Evolutionary conservation across 2,113 vertebrate genomes (phyloP).

Genomic region (Chitala chitala): DNA sequence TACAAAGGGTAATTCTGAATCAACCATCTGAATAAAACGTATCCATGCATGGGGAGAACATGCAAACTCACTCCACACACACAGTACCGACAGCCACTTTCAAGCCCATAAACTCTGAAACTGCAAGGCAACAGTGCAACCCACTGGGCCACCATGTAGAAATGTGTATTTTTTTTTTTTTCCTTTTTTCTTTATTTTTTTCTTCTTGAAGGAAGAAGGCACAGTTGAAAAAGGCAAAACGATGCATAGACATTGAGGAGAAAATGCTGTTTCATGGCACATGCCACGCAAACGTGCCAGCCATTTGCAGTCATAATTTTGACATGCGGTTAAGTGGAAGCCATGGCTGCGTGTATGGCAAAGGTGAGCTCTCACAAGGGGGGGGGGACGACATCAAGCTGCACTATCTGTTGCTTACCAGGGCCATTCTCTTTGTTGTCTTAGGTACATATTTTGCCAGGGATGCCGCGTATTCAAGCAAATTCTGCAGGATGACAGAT

Average conservation of each 20-base stretch:
- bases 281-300: conserved; percentile 86
- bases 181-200: conserved; percentile 31
- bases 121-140: no score
- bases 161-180: conserved; percentile 29
- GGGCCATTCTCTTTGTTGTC: conserved; percentile 21
- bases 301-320: conserved; percentile 96
- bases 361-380: conserved; percentile 67
- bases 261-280: conserved; percentile 97
- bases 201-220: conserved; percentile 87
- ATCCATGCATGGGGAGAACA: no score
- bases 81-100: no score
- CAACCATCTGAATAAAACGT: no score
- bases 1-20: no score
- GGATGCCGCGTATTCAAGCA: conserved; percentile 87
- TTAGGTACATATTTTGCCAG: conserved; percentile 92
- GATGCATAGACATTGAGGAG: conserved; percentile 74
- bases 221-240: conserved; percentile 87
- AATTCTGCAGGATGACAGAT: conserved; percentile 84
- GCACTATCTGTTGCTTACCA: not conserved
- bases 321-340: conserved; percentile 93
- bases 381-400: not conserved
- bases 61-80: no score
- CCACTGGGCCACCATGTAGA: no score
- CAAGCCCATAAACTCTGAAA: no score
- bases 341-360: conserved; percentile 87